Evolutionary conservation across 2,888 invertebrate species (phyloP).

Genomic region (Strigamia crassipes): DNA sequence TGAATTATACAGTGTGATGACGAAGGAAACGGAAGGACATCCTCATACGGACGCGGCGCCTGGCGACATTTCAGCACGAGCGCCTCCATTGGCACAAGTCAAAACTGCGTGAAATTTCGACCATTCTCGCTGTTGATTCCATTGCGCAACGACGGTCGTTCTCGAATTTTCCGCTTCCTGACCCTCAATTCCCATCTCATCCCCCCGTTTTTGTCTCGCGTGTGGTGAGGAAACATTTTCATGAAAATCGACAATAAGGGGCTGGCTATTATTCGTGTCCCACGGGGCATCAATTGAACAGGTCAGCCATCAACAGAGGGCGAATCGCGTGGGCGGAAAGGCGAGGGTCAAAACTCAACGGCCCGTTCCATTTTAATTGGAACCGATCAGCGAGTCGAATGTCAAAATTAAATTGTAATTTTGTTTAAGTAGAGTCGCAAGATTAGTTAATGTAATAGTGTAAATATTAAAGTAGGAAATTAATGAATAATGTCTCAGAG

Average conservation of each 20-base stretch:
- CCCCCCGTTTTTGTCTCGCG: slow-evolving; percentile 38
- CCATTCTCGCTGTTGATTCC: slow-evolving; percentile 22
- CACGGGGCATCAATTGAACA: slow-evolving; percentile 40
- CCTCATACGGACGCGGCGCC: not conserved
- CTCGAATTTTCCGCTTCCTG: slow-evolving; percentile 15
- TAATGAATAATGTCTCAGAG: too few relatives aligned
- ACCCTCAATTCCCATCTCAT: slow-evolving; percentile 19
- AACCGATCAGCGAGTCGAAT: slow-evolving; percentile 22
- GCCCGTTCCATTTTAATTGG: slow-evolving; percentile 40
- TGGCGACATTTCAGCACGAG: slow-evolving; percentile 15
- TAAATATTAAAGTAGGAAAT: too few relatives aligned
- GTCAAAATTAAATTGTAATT: slow-evolving; percentile 12
- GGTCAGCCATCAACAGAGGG: slow-evolving; percentile 14
- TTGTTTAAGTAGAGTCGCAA: not conserved
- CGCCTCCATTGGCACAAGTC: slow-evolving; percentile 32
- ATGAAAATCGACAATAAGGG: slow-evolving; percentile 32
- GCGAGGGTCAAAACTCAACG: slow-evolving; percentile 13
- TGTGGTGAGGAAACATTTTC: slow-evolving; percentile 42
- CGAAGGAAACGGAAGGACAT: slow-evolving; percentile 6
- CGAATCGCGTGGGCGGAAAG: slow-evolving; percentile 37
- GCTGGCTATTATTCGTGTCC: slow-evolving; percentile 32
- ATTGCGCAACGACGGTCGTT: slow-evolving; percentile 20
- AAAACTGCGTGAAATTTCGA: slow-evolving; percentile 8
- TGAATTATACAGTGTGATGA: not conserved
- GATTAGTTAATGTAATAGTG: too few relatives aligned